Evolutionary conservation across 2,113 vertebrate species (phyloP).

Genomic region (Hystrix cristata): DNA sequence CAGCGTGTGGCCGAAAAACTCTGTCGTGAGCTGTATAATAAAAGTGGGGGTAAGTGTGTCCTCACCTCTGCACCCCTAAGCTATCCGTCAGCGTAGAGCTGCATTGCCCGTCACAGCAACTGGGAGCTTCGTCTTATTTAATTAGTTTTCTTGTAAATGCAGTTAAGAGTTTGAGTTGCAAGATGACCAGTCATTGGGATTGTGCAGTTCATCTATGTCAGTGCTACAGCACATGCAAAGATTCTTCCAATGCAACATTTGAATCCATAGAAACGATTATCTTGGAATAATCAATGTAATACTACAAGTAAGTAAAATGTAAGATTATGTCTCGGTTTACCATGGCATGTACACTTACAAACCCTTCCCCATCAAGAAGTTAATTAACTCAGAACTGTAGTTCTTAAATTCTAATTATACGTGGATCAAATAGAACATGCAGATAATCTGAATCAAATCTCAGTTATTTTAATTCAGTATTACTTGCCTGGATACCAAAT

Average conservation of each 20-base stretch:
- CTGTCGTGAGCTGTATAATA: constrained; percentile 82
- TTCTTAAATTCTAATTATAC: background rate
- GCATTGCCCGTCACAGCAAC: background rate
- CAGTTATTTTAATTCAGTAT: background rate
- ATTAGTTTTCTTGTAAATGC: background rate
- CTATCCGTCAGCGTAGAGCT: background rate
- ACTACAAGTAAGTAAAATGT: background rate
- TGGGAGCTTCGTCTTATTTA: background rate
- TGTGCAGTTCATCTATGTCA: background rate
- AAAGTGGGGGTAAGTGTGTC: constrained; percentile 71
- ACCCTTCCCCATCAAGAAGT: background rate
- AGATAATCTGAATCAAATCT: background rate
- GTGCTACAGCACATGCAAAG: background rate
- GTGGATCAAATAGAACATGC: background rate
- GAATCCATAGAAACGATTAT: background rate
- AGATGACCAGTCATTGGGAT: background rate
- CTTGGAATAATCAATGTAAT: background rate
- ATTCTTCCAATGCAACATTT: constrained; percentile 30
- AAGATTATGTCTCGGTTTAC: background rate
- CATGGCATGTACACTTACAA: background rate
- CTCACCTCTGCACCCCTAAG: background rate
- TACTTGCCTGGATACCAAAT: background rate
- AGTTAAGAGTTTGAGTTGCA: background rate
- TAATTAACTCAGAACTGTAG: background rate
- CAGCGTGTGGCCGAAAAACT: constrained; percentile 74